Evolutionary conservation across 2,113 vertebrate species (phyloP), one percentile per base, ranked within the genome.

Genomic region (Sinocyclocheilus anophthalmus): DNA sequence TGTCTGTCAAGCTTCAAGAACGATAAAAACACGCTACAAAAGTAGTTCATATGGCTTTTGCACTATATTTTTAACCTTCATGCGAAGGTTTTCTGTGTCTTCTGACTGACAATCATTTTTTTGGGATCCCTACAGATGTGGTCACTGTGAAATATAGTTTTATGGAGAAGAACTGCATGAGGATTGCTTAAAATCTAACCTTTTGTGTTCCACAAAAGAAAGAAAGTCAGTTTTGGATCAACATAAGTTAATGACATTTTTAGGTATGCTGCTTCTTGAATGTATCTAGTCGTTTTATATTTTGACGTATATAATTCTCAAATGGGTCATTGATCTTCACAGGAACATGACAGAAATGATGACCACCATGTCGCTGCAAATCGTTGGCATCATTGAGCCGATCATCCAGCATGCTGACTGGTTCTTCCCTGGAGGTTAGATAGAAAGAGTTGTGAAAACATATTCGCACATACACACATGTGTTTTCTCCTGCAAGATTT

Each of bases 341-440:
- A 99, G 98, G 91, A 98, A 98, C 92, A 97, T 99, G 91, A 99
- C 98, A 0, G 98, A 99, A 93, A 98, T 99, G 97, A 99, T 99
- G 98, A 99, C 98, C 22, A 99, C 98, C 0, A 94, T 99, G 82
- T 99, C 98, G 0, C 95, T 99, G 80, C 98, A 99, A 94, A 99
- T 99, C 0, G 98, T 99, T 10, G 96, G 96, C 80, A 97, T 99
- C 89, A 95, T 99, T 1, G 98, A 99, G 87, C 98, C 97, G 4
- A 97, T 99, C 82, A 99, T 99, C 91, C 97, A 98, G 91, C 97
- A 99, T 0, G 98, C 98, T 0, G 97, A 99, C 89, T 99, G 97
- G 97, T 99, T 99, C 95, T 99, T 99, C 91, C 97, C 98, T 0
- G 98, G 97, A 94, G 98, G 98, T 99, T 93, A 87, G 92, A 76